Conservation (phyloP, 1,140 invertebrate genomes). For the Bombus fervidus region DNA sequence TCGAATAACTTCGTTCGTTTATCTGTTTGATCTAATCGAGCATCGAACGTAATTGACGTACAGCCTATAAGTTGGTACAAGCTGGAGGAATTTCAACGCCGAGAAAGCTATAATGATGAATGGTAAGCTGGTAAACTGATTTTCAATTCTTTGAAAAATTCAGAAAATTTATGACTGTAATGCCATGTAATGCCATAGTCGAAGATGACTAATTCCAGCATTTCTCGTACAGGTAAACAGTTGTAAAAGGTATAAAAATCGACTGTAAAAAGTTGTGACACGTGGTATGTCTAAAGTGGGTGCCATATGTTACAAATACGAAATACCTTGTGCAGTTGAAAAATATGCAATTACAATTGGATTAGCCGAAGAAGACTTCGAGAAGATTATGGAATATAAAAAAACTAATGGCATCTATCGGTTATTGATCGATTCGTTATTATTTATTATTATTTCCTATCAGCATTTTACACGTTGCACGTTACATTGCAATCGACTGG, state of each 20-base stretch:
- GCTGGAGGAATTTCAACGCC: too few relatives aligned
- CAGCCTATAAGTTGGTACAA: too few relatives aligned
- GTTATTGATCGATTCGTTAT: neutral
- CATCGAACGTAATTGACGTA: constrained; percentile 12
- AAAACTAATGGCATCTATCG: neutral
- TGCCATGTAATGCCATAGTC: neutral
- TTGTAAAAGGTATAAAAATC: neutral
- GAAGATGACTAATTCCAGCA: neutral
- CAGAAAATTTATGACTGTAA: too few relatives aligned
- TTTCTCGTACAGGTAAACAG: neutral
- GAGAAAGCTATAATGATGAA: too few relatives aligned
- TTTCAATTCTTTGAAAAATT: neutral
- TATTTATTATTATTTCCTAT: neutral
- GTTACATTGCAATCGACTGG: neutral
- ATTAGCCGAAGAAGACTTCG: accelerated
- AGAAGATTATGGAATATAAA: accelerated
- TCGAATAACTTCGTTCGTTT: constrained; percentile 20
- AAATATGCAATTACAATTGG: neutral
- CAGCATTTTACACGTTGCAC: neutral
- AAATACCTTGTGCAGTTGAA: neutral
- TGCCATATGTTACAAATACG: neutral
- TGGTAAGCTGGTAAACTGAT: neutral
- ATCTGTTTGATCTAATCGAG: constrained; percentile 17
- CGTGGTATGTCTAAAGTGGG: neutral
- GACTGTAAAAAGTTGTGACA: neutral